Evolutionary conservation across 2,888 invertebrate genomes (phyloP).

Genomic region (Diarsia rubi): DNA sequence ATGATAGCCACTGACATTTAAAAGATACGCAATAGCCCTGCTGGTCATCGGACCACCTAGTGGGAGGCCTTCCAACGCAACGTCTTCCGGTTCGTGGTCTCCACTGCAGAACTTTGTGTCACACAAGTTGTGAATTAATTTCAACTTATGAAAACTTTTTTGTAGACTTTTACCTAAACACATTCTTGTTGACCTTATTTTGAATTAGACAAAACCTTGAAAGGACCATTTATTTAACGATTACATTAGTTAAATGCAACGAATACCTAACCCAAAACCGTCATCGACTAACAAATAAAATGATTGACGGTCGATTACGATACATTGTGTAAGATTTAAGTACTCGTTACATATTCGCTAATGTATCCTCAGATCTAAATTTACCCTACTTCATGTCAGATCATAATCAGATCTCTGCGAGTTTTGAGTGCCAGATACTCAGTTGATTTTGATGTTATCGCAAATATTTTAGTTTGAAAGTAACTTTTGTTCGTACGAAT

Average conservation of each 20-base stretch:
- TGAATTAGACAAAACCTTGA: not conserved
- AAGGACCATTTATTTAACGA: not conserved
- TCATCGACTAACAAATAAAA: not conserved
- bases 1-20: too few species aligned
- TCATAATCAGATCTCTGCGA: conserved; percentile 28
- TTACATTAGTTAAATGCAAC: not conserved
- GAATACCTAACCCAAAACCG: not conserved
- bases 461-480: conserved; percentile 1
- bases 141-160: not conserved
- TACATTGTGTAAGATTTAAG: conserved; percentile 4
- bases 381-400: conserved; percentile 23
- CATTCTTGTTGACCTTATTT: not conserved
- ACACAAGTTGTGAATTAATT: not conserved
- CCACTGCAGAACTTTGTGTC: too few species aligned
- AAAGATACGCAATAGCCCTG: too few species aligned
- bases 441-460: conserved; percentile 10
- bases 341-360: conserved; percentile 23
- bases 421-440: not conserved
- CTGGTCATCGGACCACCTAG: too few species aligned
- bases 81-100: too few species aligned
- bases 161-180: not conserved
- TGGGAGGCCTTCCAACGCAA: too few species aligned
- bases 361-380: conserved; percentile 26
- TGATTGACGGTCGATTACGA: conserved; percentile 22
- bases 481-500: too few species aligned